Base-by-base conservation (phyloP, 2,888 invertebrate genomes). In the Adela reaumurella region DNA sequence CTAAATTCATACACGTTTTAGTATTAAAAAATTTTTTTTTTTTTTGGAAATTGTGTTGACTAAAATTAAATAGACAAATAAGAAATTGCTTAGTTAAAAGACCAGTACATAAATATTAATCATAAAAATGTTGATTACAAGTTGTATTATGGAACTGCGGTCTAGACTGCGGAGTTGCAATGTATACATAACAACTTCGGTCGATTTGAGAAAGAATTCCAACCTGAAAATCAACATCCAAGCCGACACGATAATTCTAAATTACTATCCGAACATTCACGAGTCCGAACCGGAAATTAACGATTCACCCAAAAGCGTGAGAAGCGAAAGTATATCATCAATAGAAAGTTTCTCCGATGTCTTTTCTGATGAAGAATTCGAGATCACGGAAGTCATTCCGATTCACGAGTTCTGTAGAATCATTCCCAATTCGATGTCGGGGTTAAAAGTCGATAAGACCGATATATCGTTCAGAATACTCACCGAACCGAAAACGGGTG, bases 91-190 rank as follows among this genome's bases (percentile, higher is more conserved):
- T n/a, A n/a, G n/a, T n/a, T n/a, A n/a, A n/a, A n/a, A n/a, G n/a
- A n/a, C n/a, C n/a, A 45, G 17, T 19, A 19, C 18, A 45, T n/a
- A n/a, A 24, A 24, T 5, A 14, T 16, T 28, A 14, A 6, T 19
- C 10, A 11, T 41, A 49, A 74, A 66, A 66, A 77, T 78, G 78
- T 67, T 78, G 62, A 64, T 79, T 48, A 72, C 81, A 56, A 70
- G 68, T 62, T 67, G 83, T 58, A 70, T 85, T 55, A 74, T 84
- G 58, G 86, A 86, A 68, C 63, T 84, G 16, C 72, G 85, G 55
- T 81, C 85, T 6, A 67, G 83, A 18, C 57, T 86, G 55, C 72
- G 83, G 49, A 83, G 83, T 51, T 85, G 84, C 54, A 85, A 84
- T 57, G 81, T 84, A 51, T 83, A 79, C 59, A 74, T 84, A 42